A percentile compares a stretch with the other conserved stretches of the same genome.
These are phyloP conservation scores for Halocynthia roretzi DNA, from an alignment of 23 tunicate genomes.

Conservation along the genomic window DNA sequence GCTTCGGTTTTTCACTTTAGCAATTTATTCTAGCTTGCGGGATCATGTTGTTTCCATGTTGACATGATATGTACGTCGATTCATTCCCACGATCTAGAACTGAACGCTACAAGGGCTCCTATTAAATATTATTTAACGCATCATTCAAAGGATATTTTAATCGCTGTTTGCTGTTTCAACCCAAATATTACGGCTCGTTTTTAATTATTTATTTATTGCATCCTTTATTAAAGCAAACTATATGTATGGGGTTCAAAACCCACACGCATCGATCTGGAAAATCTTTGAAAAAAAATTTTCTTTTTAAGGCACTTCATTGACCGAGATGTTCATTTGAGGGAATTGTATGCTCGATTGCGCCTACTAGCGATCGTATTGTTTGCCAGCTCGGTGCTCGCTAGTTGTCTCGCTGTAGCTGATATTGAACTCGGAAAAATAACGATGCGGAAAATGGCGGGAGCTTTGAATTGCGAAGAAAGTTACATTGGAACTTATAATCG, in stretches of 20 bases:
- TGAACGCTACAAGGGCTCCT: too few species aligned
- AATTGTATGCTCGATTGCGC: constrained; percentile 28
- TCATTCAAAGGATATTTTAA: too few species aligned
- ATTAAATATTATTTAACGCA: too few species aligned
- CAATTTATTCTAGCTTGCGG: too few species aligned
- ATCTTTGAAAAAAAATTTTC: neutral
- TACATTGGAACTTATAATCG: constrained; percentile 17
- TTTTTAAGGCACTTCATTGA: constrained; percentile 27
- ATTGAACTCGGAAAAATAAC: constrained; percentile 20
- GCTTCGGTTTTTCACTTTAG: too few species aligned
- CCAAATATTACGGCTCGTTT: too few species aligned
- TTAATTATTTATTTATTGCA: too few species aligned
- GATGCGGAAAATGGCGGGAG: constrained; percentile 11
- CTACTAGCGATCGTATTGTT: constrained; percentile 30
- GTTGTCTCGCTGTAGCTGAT: constrained; percentile 27
- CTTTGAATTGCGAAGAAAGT: constrained; percentile 22
- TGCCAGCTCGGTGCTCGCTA: constrained; percentile 13
- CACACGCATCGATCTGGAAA: neutral
- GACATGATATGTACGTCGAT: too few species aligned
- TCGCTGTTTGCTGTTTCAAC: too few species aligned
- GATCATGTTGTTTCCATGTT: too few species aligned
- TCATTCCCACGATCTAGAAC: too few species aligned
- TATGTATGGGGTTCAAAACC: neutral
- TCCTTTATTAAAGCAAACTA: too few species aligned
- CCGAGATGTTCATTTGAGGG: constrained; percentile 23